Conservation (phyloP, 2,888 invertebrate species). For the Eristalinus aeneus region DNA sequence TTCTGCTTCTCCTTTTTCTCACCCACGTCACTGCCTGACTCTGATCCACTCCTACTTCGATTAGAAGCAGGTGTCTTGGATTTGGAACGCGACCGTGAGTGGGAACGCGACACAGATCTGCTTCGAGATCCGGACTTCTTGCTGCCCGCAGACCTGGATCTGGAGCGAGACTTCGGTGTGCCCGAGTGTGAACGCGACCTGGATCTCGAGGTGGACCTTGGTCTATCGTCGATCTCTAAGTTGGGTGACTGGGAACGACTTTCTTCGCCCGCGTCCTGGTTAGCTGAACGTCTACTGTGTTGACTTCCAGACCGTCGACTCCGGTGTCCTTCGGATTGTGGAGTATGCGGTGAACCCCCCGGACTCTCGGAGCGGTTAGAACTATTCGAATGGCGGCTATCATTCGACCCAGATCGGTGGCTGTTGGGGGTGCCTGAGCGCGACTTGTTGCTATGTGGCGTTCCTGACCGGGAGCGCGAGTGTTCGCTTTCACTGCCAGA, state of each 20-base stretch:
- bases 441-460: constrained; percentile 72
- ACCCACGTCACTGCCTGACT: constrained; percentile 79
- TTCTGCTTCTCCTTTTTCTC: constrained; percentile 77
- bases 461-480: constrained; percentile 74
- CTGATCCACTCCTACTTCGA: constrained; percentile 80
- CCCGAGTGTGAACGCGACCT: constrained; percentile 77
- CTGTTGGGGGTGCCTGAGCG: constrained; percentile 75
- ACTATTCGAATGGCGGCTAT: constrained; percentile 72
- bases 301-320: constrained; percentile 55
- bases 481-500: constrained; percentile 75
- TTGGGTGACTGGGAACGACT: constrained; percentile 82
- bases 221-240: constrained; percentile 81
- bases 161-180: constrained; percentile 69
- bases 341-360: constrained; percentile 50
- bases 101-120: constrained; percentile 81
- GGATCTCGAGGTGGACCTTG: constrained; percentile 77
- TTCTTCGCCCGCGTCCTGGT: constrained; percentile 76
- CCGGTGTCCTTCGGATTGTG: constrained; percentile 37
- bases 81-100: constrained; percentile 79
- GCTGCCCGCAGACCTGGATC: constrained; percentile 57
- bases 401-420: constrained; percentile 73
- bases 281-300: constrained; percentile 37
- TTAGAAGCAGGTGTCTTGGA: constrained; percentile 55
- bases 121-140: constrained; percentile 74
- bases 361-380: constrained; percentile 65